Evolutionary conservation across 2,888 invertebrate species (phyloP), one percentile per base, ranked within the genome.

Genomic region (Hyles lineata): DNA sequence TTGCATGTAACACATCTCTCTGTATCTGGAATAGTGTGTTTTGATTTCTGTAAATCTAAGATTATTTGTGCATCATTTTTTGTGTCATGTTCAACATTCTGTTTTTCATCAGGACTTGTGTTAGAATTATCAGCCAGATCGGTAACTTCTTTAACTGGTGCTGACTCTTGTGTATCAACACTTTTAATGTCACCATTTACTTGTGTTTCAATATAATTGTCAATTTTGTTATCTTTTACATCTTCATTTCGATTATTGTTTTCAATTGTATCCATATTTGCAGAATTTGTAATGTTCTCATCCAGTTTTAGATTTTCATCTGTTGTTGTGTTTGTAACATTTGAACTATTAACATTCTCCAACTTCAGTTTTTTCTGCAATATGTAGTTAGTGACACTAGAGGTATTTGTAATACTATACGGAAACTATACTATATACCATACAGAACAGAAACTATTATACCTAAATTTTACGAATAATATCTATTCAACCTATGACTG

Each of bases 1-100:
- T 91, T 89, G 76, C 95, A 95, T 71, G 88, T 92, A 32, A 87
- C 82, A 87, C 95, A 95, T 82, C 90, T 89, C 73, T 94, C 94
- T 73, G 83, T 86, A 72, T 90, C 82, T 35, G 84, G 81, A 70
- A 78, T 74, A 8, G 74, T 72, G 72, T 73, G 80, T 72, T 81
- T 80, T 11, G 70, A 72, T 25, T 73, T 74, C 25, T 58, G 60
- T 32, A 62, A 61, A 60, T 78, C 72, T 43, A 43, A 55, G 25
- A 52, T 72, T 70, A 67, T 74, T 63, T 76, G 25, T 3, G 35
- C 72, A n/a, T 75, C 72, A 59, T 72, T 72, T 59, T 58, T 71
- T 1, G 29, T 75, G 55, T 74, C 63, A 17, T 72, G 25, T 58
- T 67, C 73, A 60, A 19, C 21, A 71, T 63, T 74, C 25, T 29